phyloP scores from a whole-genome alignment of 2,888 invertebrate genomes.

The Cheilosia urbana region DNA sequence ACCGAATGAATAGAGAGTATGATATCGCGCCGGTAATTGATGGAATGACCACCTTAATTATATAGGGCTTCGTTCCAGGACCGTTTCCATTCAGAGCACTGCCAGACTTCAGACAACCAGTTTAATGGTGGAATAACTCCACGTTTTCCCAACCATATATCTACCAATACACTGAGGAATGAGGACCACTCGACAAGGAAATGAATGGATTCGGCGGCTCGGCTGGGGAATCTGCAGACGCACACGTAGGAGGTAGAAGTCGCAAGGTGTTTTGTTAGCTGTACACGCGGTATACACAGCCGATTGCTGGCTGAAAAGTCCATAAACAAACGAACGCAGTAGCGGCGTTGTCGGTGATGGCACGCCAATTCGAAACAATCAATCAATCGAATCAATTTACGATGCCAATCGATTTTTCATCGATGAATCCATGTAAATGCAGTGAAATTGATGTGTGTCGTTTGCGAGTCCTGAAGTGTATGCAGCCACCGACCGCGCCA shows the following conservation, averaged over 20 bases:
- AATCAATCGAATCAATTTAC: conserved; percentile 75
- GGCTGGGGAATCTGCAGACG: conserved; percentile 46
- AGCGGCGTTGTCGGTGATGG: conserved; percentile 65
- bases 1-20: conserved; percentile 46
- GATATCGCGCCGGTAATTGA: conserved; percentile 69
- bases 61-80: conserved; percentile 58
- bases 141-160: conserved; percentile 45
- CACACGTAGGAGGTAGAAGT: conserved; percentile 36
- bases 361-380: conserved; percentile 74
- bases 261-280: conserved; percentile 66
- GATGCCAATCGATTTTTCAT: conserved; percentile 75
- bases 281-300: not conserved
- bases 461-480: conserved; percentile 39
- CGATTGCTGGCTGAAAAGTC: conserved; percentile 47
- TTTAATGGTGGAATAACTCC: conserved; percentile 55
- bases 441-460: conserved; percentile 67
- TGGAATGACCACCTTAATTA: conserved; percentile 73
- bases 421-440: conserved; percentile 73
- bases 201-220: conserved; percentile 37
- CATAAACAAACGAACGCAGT: conserved; percentile 65
- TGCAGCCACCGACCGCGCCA: conserved; percentile 17
- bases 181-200: conserved; percentile 20
- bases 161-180: conserved; percentile 1
- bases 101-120: conserved; percentile 45
- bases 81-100: conserved; percentile 47